phyloP scores from a whole-genome alignment of 2,797 vertebrate genomes.

The Lepilemur septentrionalis region DNA sequence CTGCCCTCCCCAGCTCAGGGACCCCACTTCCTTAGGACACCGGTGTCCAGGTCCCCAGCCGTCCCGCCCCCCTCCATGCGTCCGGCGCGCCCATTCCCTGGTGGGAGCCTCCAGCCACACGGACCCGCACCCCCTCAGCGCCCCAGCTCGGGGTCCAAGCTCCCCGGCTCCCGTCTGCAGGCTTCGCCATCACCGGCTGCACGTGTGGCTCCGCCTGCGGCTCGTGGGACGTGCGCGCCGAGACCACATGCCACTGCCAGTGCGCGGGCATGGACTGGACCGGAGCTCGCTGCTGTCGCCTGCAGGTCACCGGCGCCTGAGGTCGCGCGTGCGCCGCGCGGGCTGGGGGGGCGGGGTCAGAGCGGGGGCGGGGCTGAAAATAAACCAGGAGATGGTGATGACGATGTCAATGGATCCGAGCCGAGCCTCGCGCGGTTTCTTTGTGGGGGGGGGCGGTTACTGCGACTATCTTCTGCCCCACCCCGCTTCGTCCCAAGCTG shows the following conservation, averaged over 20 bases:
- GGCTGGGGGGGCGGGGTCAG: neutral
- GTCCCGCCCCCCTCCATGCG: accelerated
- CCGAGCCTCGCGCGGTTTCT: neutral
- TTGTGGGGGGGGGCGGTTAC: neutral
- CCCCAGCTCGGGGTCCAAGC: neutral
- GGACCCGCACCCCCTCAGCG: no score
- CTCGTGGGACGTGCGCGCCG: constrained; percentile 65
- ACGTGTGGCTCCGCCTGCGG: constrained; percentile 71
- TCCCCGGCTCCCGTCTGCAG: neutral
- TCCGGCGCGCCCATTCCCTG: neutral
- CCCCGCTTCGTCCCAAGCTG: neutral
- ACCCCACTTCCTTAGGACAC: neutral
- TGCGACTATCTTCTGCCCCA: neutral
- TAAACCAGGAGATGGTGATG: neutral
- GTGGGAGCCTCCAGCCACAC: neutral
- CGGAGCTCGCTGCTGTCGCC: neutral
- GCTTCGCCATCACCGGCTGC: constrained; percentile 45
- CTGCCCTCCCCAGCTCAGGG: neutral
- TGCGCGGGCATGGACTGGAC: constrained; percentile 68
- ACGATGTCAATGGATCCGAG: accelerated
- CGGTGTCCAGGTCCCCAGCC: no score
- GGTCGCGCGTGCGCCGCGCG: accelerated
- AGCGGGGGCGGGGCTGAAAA: neutral
- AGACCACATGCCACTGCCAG: constrained; percentile 71
- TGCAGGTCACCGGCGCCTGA: neutral